Percentiles rank a stretch among this genome's conserved stretches.
Evolutionary conservation across 2,113 vertebrate genomes (phyloP).

Genomic region (Pangasianodon gigas): DNA sequence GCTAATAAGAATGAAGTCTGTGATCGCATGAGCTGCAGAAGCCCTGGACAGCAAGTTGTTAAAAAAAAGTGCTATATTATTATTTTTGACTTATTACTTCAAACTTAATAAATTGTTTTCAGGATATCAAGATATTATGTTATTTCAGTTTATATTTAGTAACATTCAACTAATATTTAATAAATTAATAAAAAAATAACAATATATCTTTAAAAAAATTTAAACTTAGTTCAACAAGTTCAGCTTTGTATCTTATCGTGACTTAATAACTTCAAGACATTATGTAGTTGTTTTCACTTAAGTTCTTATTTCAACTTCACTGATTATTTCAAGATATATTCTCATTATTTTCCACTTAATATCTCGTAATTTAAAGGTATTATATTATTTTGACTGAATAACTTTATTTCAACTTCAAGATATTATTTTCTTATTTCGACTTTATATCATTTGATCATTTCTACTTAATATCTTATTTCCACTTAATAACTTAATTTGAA

Average conservation of each 20-base stretch:
- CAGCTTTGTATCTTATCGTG: no score
- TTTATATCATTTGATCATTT: no score
- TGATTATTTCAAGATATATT: background rate
- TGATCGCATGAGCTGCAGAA: background rate
- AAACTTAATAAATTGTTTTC: background rate
- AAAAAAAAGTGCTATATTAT: background rate
- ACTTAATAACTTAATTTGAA: no score
- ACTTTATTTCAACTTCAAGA: background rate
- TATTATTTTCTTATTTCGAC: no score
- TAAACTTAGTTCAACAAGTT: background rate
- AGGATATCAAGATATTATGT: background rate
- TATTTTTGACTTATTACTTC: background rate
- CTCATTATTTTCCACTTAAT: background rate
- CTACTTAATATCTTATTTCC: no score
- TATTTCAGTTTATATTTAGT: background rate
- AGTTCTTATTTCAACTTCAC: background rate
- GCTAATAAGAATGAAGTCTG: background rate
- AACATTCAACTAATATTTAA: background rate
- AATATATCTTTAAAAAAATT: background rate
- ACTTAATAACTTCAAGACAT: no score
- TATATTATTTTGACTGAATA: background rate
- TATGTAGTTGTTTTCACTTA: no score
- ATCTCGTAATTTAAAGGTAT: background rate
- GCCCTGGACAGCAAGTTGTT: background rate
- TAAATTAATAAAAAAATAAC: background rate